Evolutionary conservation across 2,113 vertebrate genomes (phyloP), one percentile per base, ranked within the genome.

Genomic region (Alectura lathami): DNA sequence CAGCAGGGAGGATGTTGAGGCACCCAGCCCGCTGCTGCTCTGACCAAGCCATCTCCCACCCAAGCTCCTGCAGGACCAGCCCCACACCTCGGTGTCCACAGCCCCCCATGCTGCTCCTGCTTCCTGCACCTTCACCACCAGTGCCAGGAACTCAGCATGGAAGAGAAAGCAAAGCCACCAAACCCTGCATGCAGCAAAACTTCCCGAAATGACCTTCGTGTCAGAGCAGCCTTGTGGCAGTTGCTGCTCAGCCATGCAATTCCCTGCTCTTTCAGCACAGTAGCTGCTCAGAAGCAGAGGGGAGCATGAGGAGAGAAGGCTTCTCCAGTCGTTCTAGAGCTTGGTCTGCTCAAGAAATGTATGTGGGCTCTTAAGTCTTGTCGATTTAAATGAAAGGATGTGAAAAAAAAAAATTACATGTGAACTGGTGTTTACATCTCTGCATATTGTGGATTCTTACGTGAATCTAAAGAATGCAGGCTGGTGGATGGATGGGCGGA

Each of bases 321-420:
- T 77, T 38, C 38, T 86, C 76, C 56, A 62, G 40, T 74, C 57
- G 17, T 54, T 66, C 29, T 63, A 73, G 48, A 90, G 40, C 48
- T 63, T 57, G 26, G 67, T 60, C 21, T 85, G 73, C 48, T 88
- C 69, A 62, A 90, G 73, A 91, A 94, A 88, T 34, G 24, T n/a
- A 70, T 29, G 43, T 76, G 66, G 24, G 69, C 27, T 89, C 48
- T 89, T 62, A 72, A 83, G 59, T 50, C 60, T 84, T 88, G 56
- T 48, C 88, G 87, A 87, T 96, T 94, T 86, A 94, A 86, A 76
- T 42, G 69, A 63, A 96, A 93, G 50, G 86, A 88, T 82, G 69
- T 88, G 94, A 96, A 94, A 90, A 91, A 96, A 97, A 86, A 17
- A 11, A 96, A 95, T 95, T 90, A 94, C 63, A 91, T 73, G 30